Percentiles rank a stretch among this genome's conserved stretches.
Evolutionary conservation across 2,888 invertebrate species (phyloP).

Genomic region (Caenorhabditis sinica): DNA sequence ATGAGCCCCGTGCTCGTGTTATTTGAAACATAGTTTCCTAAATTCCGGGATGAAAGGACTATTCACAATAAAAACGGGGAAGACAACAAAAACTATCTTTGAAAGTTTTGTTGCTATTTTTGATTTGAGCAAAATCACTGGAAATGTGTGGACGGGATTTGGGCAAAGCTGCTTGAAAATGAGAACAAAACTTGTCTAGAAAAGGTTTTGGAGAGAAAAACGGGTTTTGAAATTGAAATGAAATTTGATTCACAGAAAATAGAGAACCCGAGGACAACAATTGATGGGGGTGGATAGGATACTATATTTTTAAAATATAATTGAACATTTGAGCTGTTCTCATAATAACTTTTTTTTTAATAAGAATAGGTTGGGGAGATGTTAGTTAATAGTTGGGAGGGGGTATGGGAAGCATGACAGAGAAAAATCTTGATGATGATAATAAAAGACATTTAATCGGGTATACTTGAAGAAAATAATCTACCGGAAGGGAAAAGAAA

Average conservation of each 20-base stretch:
- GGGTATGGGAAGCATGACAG: background rate
- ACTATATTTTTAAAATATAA: constrained; percentile 27
- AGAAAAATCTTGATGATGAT: constrained; percentile 9
- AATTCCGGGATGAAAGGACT: background rate
- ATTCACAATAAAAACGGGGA: constrained; percentile 12
- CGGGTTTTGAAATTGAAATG: constrained; percentile 1
- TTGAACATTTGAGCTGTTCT: background rate
- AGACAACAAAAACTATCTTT: background rate
- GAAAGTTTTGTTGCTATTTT: constrained; percentile 38
- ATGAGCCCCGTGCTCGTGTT: background rate
- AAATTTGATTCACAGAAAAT: constrained; percentile 27
- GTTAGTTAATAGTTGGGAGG: background rate
- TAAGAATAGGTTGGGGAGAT: background rate
- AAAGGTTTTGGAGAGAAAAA: background rate
- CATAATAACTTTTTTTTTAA: background rate
- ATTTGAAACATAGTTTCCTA: background rate
- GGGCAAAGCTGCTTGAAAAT: constrained; percentile 23
- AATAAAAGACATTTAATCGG: constrained; percentile 2
- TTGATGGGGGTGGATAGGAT: background rate
- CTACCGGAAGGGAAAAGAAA: background rate
- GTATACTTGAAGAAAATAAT: background rate
- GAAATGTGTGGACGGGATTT: constrained; percentile 32
- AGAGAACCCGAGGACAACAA: constrained; percentile 4
- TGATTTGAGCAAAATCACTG: constrained; percentile 58
- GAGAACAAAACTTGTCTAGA: constrained; percentile 1